These are phyloP conservation scores for Desoria tigrina DNA, from an alignment of 2,888 invertebrate genomes.

Conservation along the genomic window DNA sequence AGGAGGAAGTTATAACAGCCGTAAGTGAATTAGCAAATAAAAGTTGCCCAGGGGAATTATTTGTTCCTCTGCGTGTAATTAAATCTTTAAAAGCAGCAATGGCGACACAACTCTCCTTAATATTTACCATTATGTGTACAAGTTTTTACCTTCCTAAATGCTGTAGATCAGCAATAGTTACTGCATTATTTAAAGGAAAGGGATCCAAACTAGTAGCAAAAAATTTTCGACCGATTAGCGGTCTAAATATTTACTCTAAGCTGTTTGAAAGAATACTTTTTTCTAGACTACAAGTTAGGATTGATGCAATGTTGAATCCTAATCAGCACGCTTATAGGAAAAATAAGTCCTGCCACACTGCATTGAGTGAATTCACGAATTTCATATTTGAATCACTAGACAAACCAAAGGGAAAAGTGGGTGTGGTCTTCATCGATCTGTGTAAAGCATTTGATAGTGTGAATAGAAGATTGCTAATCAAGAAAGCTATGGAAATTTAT, in stretches of 20 bases:
- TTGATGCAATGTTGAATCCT: neutral
- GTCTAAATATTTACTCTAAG: neutral
- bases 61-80: no score
- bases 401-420: constrained; percentile 8
- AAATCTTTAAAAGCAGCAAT: no score
- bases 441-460: constrained; percentile 10
- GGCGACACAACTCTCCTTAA: no score
- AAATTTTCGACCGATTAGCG: neutral
- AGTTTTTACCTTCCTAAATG: neutral
- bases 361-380: neutral
- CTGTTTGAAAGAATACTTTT: neutral
- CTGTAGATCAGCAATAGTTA: neutral
- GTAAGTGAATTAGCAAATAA: no score
- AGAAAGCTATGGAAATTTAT: constrained; percentile 11
- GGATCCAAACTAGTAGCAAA: neutral
- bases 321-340: neutral
- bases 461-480: neutral
- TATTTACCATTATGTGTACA: no score
- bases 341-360: neutral
- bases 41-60: no score
- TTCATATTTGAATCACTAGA: neutral
- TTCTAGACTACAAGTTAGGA: neutral
- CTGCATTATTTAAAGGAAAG: neutral
- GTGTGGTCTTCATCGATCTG: constrained; percentile 3
- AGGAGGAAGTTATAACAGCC: no score